phyloP scores from a whole-genome alignment of 2,797 vertebrate genomes.

The Sebastes ruberrimus region DNA sequence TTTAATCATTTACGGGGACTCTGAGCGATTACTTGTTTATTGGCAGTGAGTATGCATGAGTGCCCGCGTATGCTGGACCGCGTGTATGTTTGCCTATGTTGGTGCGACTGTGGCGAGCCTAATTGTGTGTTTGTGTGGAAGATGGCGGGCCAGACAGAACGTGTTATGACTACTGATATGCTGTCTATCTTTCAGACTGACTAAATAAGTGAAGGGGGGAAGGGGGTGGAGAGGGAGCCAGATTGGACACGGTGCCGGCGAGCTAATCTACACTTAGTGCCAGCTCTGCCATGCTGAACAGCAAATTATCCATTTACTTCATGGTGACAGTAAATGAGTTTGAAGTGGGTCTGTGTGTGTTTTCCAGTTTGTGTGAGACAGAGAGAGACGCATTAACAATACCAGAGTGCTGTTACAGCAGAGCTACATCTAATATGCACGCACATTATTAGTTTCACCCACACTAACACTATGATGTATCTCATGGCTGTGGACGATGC shows the following conservation, averaged over 20 bases:
- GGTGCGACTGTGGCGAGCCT: conserved; percentile 27
- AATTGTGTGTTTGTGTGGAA: conserved; percentile 57
- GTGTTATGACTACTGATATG: conserved; percentile 78
- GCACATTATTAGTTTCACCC: conserved; percentile 34
- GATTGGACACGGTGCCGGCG: conserved; percentile 62
- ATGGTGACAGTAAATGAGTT: conserved; percentile 66
- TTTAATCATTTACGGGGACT: conserved; percentile 63
- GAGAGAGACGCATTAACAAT: conserved; percentile 17
- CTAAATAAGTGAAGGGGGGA: conserved; percentile 35
- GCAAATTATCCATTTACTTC: conserved; percentile 78
- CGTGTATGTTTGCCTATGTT: conserved; percentile 33
- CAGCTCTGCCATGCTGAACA: conserved; percentile 71
- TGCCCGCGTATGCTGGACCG: conserved; percentile 29
- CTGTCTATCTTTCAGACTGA: conserved; percentile 71
- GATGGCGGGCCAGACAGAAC: conserved; percentile 71
- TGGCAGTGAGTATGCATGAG: conserved; percentile 36
- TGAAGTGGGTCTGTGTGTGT: conserved; percentile 47
- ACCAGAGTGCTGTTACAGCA: conserved; percentile 20
- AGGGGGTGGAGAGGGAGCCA: conserved; percentile 1
- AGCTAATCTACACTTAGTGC: conserved; percentile 70
- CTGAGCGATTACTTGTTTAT: conserved; percentile 58
- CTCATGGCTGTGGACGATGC: conserved; percentile 11
- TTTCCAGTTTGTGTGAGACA: not conserved
- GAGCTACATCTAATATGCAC: conserved; percentile 31
- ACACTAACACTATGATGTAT: conserved; percentile 10